phyloP scores from a whole-genome alignment of 2,113 vertebrate genomes.

The Scytalopus superciliaris region DNA sequence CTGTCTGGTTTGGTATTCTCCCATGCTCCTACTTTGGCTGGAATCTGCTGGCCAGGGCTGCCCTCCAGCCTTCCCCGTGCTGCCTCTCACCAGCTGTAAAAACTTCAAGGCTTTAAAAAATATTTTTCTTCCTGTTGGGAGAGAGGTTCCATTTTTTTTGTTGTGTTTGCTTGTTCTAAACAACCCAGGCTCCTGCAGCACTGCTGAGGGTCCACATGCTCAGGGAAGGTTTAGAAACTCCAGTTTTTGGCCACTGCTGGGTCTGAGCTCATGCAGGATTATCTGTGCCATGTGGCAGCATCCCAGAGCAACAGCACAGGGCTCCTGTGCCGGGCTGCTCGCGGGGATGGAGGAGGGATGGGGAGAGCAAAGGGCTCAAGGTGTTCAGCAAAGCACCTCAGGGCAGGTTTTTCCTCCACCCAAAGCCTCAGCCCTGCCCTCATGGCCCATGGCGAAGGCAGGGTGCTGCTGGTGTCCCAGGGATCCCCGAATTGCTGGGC shows the following conservation, averaged over 20 bases:
- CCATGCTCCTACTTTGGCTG: neutral
- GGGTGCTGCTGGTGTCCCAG: neutral
- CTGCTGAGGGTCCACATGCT: neutral
- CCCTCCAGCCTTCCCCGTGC: neutral
- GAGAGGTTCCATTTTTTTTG: neutral
- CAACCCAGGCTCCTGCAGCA: neutral
- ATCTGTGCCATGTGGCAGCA: neutral
- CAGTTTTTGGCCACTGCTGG: neutral
- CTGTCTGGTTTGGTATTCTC: neutral
- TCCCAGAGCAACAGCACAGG: neutral
- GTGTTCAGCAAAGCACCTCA: neutral
- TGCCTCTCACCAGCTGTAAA: constrained; percentile 48
- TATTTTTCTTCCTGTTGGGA: constrained; percentile 48
- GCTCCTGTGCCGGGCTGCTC: neutral
- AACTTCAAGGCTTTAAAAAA: constrained; percentile 37
- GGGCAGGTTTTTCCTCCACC: neutral
- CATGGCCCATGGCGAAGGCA: accelerated
- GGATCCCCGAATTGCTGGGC: neutral
- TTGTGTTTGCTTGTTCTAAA: neutral
- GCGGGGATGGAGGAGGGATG: accelerated
- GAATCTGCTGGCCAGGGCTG: neutral
- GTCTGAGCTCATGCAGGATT: neutral
- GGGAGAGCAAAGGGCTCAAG: neutral
- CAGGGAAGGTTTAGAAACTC: neutral
- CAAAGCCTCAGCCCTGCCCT: neutral